Conservation (phyloP, 1,140 invertebrate genomes). For the Trichomalopsis sarcophagae region DNA sequence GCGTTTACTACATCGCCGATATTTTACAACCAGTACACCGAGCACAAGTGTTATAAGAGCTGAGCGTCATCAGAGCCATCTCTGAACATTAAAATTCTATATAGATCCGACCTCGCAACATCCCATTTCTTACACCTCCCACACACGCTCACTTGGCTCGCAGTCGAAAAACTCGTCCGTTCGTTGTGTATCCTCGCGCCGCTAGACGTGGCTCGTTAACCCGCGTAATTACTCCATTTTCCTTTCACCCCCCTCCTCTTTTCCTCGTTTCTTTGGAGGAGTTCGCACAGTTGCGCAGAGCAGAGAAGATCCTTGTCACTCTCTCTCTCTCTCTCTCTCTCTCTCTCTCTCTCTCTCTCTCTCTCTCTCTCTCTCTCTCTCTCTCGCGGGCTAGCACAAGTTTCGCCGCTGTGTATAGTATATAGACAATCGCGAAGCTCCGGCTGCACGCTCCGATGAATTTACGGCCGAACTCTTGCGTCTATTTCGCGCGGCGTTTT, state of each 20-base stretch:
- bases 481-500: slow-evolving; percentile 1
- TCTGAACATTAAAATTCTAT: background rate
- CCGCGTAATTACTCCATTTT: slow-evolving; percentile 3
- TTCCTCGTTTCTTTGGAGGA: slow-evolving; percentile 2
- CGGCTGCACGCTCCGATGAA: background rate
- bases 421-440: slow-evolving; percentile 1
- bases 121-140: background rate
- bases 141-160: background rate
- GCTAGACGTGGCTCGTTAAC: slow-evolving; percentile 18
- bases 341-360: background rate
- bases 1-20: too few relatives aligned
- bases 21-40: too few relatives aligned
- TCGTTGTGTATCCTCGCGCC: background rate
- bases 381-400: background rate
- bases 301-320: slow-evolving; percentile 1
- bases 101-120: background rate
- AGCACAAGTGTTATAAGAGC: too few relatives aligned
- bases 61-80: too few relatives aligned
- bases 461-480: background rate
- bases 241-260: background rate
- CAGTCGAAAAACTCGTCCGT: background rate
- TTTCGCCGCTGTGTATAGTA: background rate
- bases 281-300: background rate
- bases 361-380: background rate
- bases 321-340: background rate